Evolutionary conservation across 2,113 vertebrate species (phyloP), one percentile per base, ranked within the genome.

Genomic region (Saguinus midas): DNA sequence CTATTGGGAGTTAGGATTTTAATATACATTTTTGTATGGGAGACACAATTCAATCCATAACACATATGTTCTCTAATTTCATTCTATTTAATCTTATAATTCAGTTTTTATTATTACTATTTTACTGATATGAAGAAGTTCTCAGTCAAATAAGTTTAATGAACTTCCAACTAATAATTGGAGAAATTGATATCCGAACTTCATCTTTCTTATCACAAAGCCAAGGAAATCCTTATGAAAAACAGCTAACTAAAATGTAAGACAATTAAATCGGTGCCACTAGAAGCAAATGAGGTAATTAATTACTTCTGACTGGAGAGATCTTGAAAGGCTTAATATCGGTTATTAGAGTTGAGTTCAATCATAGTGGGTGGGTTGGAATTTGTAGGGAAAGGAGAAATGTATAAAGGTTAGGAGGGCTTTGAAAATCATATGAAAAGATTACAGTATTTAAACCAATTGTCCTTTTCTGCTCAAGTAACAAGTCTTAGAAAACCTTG

Each of bases 191-290:
- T 23, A 91, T 92, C 81, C 88, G 78, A 96, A 68, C 52, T 2
- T 57, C 6, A 78, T 91, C 32, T 91, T 94, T 78, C 70, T 76
- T 64, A 85, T 87, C 45, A 92, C 43, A 95, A 84, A 85, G 25
- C 20, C 82, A 61, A 85, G 23, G 29, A 96, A 64, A 81, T 93
- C 88, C 13, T 96, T 61, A 29, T 48, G 27, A 90, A 85, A 86
- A 87, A 79, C 12, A 32, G 16, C 35, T 70, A 87, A 58, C 58
- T 94, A 79, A 72, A 75, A 85, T 58, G 35, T 29, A 78, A 91
- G 43, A 29, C 43, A 20, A 48, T 89, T 83, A 80, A 48, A 88
- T 81, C 75, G 35, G 23, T 72, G 58, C 23, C 79, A 87, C 35
- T 9, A 64, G 64, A 90, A 82, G 35, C 2, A 50, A 70, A 81